Percentiles rank a stretch among this genome's conserved stretches.
phyloP scores from a whole-genome alignment of 23 tunicate genomes.

The Trididemnum miniatum region DNA sequence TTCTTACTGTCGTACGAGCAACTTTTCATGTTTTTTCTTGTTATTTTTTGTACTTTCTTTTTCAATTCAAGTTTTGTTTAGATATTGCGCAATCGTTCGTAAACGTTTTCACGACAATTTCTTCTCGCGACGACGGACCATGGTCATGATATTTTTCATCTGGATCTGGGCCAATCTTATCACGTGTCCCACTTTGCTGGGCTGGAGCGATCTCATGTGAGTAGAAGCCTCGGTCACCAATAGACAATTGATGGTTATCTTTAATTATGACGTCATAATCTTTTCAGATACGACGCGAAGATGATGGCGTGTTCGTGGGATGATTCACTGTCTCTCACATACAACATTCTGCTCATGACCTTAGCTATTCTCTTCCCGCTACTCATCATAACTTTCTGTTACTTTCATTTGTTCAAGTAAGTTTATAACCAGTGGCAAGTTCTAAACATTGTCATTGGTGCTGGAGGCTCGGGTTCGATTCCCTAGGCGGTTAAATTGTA shows the following conservation, averaged over 20 bases:
- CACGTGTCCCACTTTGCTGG: conserved; percentile 60
- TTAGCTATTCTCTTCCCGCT: conserved; percentile 42
- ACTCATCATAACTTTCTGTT: conserved; percentile 20
- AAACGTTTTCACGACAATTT: conserved; percentile 30
- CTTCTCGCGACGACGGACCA: conserved; percentile 45
- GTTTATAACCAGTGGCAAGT: no score
- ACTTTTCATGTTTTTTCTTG: no score
- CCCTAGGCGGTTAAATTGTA: no score
- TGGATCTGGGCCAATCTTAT: conserved; percentile 66
- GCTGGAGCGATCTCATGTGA: conserved; percentile 76
- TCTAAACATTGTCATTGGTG: no score
- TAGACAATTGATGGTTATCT: no score
- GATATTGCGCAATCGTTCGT: conserved; percentile 82
- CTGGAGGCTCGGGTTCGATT: no score
- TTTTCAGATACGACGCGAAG: conserved; percentile 43
- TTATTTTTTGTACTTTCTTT: no score
- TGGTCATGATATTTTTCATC: conserved; percentile 36
- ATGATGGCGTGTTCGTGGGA: conserved; percentile 56
- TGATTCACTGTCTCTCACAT: neutral
- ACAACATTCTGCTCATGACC: conserved; percentile 35
- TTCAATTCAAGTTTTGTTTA: conserved; percentile 14
- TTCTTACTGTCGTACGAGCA: no score
- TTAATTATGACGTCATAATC: no score
- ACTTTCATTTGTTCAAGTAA: conserved; percentile 37
- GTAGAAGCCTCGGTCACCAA: no score